Evolutionary conservation across 37 sponge, comb jelly and placozoan species (phyloP), one percentile per base, ranked within the genome.

Genomic region (Lycopodina hypogea): DNA sequence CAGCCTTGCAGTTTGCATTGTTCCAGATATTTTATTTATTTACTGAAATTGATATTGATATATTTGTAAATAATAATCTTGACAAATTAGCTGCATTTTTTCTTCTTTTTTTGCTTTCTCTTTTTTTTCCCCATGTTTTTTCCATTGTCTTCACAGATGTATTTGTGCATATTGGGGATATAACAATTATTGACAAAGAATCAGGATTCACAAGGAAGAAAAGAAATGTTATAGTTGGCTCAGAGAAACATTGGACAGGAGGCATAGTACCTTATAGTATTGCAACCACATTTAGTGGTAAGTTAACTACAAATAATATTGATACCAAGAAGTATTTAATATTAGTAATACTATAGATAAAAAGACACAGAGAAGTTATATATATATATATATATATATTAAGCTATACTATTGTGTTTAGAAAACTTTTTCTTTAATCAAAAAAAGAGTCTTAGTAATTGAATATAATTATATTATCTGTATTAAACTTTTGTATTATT

Each of bases 191-290:
- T 23, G 28, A 34, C 56, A 17, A 34, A 45, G 24, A 8, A 8
- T 12, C 7, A 1, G 22, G 48, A 73, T 2, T 4, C 4, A 51
- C 14, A 53, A 32, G 22, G 56, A 51, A 26, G 28, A 29, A 73
- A 52, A 7, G 74, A 52, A 73, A 66, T 37, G 50, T 55, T 26
- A 9, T 30, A 23, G 4, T 8, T 26, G 56, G 72, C 33, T 40
- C 26, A 30, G 39, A 57, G 29, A 2, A 12, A 22, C 80, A 82
- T 14, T 93, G 93, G 89, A 89, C 93, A 28, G 51, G 77, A 30
- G 89, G 60, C 8, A 69, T 72, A 14, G 77, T 93, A 1, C 61
- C 68, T 0, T 93, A 80, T 56, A 42, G 33, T 2, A 86, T 93
- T 51, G 23, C 71, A 21, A n/a, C 42, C n/a, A 42, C 22, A 62